Evolutionary conservation across 2,888 invertebrate species (phyloP), one percentile per base, ranked within the genome.

Genomic region (Amaurobius ferox): DNA sequence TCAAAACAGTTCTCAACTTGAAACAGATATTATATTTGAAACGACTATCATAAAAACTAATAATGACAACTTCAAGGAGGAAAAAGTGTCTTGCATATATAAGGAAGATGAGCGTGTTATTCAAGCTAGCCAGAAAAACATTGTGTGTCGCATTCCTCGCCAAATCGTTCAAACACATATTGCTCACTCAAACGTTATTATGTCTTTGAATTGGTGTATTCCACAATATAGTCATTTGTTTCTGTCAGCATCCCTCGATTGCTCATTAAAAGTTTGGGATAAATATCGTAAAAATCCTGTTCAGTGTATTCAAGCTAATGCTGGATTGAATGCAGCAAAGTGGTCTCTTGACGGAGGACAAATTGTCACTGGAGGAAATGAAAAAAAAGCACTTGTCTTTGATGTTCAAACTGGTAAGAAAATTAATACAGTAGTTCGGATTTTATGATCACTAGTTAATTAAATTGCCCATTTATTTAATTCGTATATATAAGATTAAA

Each of bases 261-360:
- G 89, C 1, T 89, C 88, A 16, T 88, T 91, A 0, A 90, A 90
- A 86, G 86, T 92, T 13, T 91, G 91, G 91, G 91, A 91, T 89
- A 89, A 89, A 2, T 79, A 35, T 62, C 40, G 30, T 13, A 48
- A 13, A 16, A 67, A 73, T 44, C 61, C 67, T 30, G 32, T 79
- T 0, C 67, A 68, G n/a, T 40, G 32, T 35, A 28, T 86, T 35
- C 62, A 40, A 19, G 13, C 13, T 26, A 23, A 72, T 11, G 23
- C 23, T 68, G 91, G 90, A 48, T 90, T 92, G 0, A 90, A 89
- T 87, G 90, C 91, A 88, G 90, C 90, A 5, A 89, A 89, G n/a
- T 92, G 91, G 91, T 90, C 90, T 32, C 26, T 74, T 0, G 83
- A 86, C 83, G 91, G 91, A 9, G 89, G 78, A 30, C 85, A 89